Evolutionary conservation across 1,140 invertebrate species (phyloP).

Genomic region (Drosophila eugracilis): DNA sequence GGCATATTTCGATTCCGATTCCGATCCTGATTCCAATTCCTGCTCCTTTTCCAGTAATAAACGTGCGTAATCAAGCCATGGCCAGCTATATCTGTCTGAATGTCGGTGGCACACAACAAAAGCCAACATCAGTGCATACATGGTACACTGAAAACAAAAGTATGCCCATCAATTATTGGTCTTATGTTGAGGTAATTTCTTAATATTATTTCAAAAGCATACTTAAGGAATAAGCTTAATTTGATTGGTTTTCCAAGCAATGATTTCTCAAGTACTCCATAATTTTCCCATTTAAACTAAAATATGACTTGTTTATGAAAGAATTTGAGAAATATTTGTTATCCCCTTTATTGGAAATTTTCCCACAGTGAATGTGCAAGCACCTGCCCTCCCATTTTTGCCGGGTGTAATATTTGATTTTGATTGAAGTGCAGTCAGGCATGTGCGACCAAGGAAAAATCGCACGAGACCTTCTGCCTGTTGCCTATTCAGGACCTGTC

Average conservation of each 20-base stretch:
- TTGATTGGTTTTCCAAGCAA: no score
- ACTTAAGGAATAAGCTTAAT: no score
- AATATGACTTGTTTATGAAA: no score
- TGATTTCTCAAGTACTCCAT: no score
- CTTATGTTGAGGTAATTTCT: no score
- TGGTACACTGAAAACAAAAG: conserved; percentile 18
- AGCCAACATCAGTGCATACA: conserved; percentile 8
- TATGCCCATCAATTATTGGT: neutral
- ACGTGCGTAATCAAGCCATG: conserved; percentile 76
- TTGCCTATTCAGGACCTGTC: conserved; percentile 59
- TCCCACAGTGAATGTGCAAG: neutral
- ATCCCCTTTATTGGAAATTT: no score
- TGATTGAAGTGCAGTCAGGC: conserved; percentile 78
- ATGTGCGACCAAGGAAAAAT: conserved; percentile 63
- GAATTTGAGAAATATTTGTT: no score
- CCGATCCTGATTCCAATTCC: conserved; percentile 21
- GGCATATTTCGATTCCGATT: conserved; percentile 9
- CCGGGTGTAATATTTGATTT: conserved; percentile 77
- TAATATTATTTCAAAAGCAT: neutral
- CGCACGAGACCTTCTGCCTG: conserved; percentile 68
- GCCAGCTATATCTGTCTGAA: conserved; percentile 37
- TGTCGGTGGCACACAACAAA: conserved; percentile 37
- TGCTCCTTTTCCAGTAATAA: conserved; percentile 63
- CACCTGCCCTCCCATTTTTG: neutral
- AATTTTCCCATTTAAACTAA: no score